These are phyloP conservation scores for Alviniconcha strummeri DNA, from an alignment of 2,888 invertebrate species.

Conservation along the genomic window DNA sequence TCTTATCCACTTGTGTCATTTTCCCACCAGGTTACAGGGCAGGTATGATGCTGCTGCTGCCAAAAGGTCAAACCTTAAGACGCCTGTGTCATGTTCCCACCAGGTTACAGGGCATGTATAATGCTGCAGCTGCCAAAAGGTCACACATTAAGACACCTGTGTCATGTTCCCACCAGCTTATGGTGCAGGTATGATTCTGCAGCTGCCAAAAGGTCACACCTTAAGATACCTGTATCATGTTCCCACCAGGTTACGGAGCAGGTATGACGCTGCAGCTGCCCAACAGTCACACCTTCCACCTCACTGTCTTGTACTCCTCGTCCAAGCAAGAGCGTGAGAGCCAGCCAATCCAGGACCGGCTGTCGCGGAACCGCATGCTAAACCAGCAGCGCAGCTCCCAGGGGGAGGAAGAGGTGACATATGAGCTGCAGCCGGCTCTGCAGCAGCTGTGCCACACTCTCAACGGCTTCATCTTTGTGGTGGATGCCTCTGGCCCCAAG, in stretches of 20 bases:
- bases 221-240: too few relatives aligned
- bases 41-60: too few relatives aligned
- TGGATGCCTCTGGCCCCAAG: conserved; percentile 57
- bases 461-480: conserved; percentile 70
- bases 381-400: conserved; percentile 32
- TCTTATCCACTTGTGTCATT: too few relatives aligned
- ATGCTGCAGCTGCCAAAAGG: too few relatives aligned
- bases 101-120: too few relatives aligned
- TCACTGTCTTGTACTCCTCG: conserved; percentile 62
- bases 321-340: conserved; percentile 54
- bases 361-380: conserved; percentile 54
- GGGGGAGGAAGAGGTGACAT: conserved; percentile 36
- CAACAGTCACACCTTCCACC: conserved; percentile 51
- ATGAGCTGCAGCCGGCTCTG: conserved; percentile 61
- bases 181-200: too few relatives aligned
- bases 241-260: conserved; percentile 57
- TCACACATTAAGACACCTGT: too few relatives aligned
- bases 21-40: too few relatives aligned
- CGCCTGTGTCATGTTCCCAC: too few relatives aligned
- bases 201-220: too few relatives aligned
- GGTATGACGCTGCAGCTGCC: conserved; percentile 55
- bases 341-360: conserved; percentile 38
- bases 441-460: conserved; percentile 66
- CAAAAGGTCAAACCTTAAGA: too few relatives aligned
- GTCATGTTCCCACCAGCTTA: too few relatives aligned